A percentile compares a stretch with the other conserved stretches of the same genome.
Evolutionary conservation across 2,113 vertebrate species (phyloP).

Genomic region (Pimephales promelas): DNA sequence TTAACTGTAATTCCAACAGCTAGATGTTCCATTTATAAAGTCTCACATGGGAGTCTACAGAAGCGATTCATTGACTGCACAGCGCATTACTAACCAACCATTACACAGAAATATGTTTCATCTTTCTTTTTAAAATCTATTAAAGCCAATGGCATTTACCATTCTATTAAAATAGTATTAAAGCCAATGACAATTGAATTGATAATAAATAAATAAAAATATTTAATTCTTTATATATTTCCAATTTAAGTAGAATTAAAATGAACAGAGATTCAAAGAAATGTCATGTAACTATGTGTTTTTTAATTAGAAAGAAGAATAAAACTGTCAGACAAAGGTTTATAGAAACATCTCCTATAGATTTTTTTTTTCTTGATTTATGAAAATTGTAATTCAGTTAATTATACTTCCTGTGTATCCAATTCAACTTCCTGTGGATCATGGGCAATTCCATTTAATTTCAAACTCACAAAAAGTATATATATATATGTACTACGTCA

Average conservation of each 20-base stretch:
- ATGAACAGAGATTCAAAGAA: neutral
- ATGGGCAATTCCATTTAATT: neutral
- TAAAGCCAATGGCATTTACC: neutral
- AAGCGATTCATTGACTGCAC: slow-evolving; percentile 27
- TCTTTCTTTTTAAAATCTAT: neutral
- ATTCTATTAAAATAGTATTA: neutral
- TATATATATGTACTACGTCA: neutral
- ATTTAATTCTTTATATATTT: too few relatives aligned
- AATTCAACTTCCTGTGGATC: neutral
- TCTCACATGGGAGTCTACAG: slow-evolving; percentile 16
- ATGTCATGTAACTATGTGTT: neutral
- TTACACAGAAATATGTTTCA: neutral
- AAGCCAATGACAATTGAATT: neutral
- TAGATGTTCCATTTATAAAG: slow-evolving; percentile 29
- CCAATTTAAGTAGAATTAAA: neutral
- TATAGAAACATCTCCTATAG: neutral
- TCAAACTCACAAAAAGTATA: neutral
- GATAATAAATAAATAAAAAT: too few relatives aligned
- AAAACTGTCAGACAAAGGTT: neutral
- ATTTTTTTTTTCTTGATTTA: too few relatives aligned
- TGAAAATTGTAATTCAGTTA: too few relatives aligned
- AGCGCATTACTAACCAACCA: slow-evolving; percentile 25
- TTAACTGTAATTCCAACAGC: slow-evolving; percentile 39
- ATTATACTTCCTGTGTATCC: neutral
- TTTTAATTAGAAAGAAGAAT: neutral